phyloP scores from a whole-genome alignment of 2,888 invertebrate genomes.

The Hoplodrina blanda region DNA sequence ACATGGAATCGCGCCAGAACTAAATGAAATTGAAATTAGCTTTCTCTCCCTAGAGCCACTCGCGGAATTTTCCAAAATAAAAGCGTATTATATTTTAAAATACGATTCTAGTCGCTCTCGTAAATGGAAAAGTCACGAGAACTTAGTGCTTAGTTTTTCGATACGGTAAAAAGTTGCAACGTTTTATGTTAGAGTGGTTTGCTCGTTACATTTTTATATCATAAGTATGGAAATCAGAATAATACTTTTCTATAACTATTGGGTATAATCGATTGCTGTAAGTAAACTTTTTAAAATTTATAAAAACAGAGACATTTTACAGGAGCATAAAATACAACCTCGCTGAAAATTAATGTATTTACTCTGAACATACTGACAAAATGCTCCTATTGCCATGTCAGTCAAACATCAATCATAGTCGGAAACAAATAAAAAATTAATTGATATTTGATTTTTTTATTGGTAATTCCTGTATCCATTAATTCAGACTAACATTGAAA shows the following conservation, averaged over 20 bases:
- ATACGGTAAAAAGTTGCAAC: slow-evolving; percentile 56
- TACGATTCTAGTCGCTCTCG: slow-evolving; percentile 82
- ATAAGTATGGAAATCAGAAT: not conserved
- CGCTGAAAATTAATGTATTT: not conserved
- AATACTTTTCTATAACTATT: not conserved
- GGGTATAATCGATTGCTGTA: not conserved
- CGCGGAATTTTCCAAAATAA: slow-evolving; percentile 89
- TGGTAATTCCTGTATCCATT: not conserved
- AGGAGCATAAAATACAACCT: too few relatives aligned
- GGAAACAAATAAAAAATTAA: not conserved
- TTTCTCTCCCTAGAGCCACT: slow-evolving; percentile 88
- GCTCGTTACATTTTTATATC: not conserved
- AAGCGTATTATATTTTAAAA: slow-evolving; percentile 90
- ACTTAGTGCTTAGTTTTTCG: slow-evolving; percentile 66
- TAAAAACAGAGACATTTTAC: too few relatives aligned
- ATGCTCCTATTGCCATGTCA: not conserved
- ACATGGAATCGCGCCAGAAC: slow-evolving; percentile 90
- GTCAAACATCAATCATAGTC: not conserved
- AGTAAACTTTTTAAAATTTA: too few relatives aligned
- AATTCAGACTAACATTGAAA: not conserved
- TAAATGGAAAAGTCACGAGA: slow-evolving; percentile 75
- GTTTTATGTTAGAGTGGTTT: slow-evolving; percentile 10
- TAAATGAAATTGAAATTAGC: slow-evolving; percentile 91
- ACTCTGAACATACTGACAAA: not conserved
- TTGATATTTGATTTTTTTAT: not conserved